Evolutionary conservation across 2,113 vertebrate genomes (phyloP).

Genomic region (Tupaia tana): DNA sequence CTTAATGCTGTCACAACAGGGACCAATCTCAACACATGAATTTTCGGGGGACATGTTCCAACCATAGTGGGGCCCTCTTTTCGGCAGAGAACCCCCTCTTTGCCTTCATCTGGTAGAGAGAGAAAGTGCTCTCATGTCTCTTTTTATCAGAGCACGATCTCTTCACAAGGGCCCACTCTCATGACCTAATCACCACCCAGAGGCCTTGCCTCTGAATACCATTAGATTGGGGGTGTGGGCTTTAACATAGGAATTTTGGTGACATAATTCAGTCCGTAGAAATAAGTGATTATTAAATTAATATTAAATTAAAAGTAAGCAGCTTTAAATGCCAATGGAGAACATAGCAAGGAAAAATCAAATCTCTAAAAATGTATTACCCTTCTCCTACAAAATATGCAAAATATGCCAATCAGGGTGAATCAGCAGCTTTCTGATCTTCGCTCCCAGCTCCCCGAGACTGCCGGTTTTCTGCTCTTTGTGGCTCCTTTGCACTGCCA

Average conservation of each 20-base stretch:
- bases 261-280: not conserved
- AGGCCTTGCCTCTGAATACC: not conserved
- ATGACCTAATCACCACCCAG: not conserved
- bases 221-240: not conserved
- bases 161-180: not conserved
- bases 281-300: not conserved
- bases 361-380: not conserved
- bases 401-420: not conserved
- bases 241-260: not conserved
- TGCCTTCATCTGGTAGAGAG: not conserved
- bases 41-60: no score
- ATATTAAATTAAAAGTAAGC: not conserved
- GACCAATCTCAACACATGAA: no score
- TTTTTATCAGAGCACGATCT: not conserved
- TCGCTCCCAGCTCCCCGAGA: not conserved
- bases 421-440: not conserved
- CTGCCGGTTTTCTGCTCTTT: not conserved
- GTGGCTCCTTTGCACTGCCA: not conserved
- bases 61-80: no score
- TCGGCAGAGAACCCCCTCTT: no score
- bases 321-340: conserved; percentile 20
- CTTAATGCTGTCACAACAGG: no score
- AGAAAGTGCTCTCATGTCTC: not conserved
- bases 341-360: not conserved
- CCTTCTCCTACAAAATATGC: not conserved